Evolutionary conservation across 2,797 vertebrate genomes (phyloP).

Genomic region (Cheirogaleus major): DNA sequence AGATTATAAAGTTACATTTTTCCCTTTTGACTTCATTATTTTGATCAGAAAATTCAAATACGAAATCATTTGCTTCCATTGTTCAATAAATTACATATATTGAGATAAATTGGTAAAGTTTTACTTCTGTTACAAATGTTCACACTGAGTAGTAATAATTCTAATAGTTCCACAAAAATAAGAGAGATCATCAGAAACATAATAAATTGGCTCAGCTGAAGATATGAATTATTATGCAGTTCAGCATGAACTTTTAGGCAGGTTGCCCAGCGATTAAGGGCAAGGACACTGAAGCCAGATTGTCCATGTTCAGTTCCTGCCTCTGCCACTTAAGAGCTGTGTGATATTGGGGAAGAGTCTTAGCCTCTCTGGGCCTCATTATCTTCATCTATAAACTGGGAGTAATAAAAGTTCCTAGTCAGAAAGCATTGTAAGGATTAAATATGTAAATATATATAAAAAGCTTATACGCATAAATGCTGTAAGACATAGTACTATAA

Average conservation of each 20-base stretch:
- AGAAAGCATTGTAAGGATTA: neutral
- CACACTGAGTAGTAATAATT: constrained; percentile 23
- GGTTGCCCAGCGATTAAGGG: neutral
- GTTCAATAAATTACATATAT: constrained; percentile 43
- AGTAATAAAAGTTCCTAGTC: neutral
- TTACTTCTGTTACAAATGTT: constrained; percentile 16
- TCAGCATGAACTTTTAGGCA: neutral
- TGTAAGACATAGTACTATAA: too few species aligned
- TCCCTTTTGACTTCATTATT: constrained; percentile 23
- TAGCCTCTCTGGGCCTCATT: neutral
- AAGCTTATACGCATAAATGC: neutral
- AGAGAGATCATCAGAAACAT: neutral
- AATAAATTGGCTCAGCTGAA: neutral
- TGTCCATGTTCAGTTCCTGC: neutral
- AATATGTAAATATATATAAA: neutral
- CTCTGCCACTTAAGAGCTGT: neutral
- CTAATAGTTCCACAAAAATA: neutral
- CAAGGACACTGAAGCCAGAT: neutral
- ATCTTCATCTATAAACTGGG: neutral
- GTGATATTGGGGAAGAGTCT: neutral
- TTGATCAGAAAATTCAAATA: constrained; percentile 41
- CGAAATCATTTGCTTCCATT: constrained; percentile 25
- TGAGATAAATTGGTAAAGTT: constrained; percentile 33
- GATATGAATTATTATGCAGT: neutral
- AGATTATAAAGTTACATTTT: constrained; percentile 37